These are phyloP conservation scores for Nematolebias whitei DNA, from an alignment of 2,113 vertebrate species.

Conservation along the genomic window DNA sequence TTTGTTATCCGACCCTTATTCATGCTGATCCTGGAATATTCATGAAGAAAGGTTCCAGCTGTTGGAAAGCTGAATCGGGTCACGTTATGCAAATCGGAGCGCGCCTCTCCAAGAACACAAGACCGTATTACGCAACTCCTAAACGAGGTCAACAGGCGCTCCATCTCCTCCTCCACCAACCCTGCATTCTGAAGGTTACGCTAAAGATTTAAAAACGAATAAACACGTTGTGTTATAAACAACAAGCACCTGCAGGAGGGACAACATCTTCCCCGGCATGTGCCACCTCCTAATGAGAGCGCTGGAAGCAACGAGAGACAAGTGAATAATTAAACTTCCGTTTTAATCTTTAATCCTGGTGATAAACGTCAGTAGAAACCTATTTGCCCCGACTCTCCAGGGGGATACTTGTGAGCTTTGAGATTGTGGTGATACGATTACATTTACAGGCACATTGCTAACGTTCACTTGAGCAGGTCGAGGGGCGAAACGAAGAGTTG, in stretches of 20 bases:
- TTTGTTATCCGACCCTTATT: no score
- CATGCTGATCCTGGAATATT: no score
- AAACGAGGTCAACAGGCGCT: slow-evolving; percentile 59
- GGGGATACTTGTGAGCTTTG: slow-evolving; percentile 59
- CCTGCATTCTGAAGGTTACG: not conserved
- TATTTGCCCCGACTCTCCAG: slow-evolving; percentile 55
- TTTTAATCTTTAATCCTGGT: slow-evolving; percentile 70
- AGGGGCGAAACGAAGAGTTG: no score
- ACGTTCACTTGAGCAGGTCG: no score
- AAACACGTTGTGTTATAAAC: slow-evolving; percentile 21
- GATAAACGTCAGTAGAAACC: slow-evolving; percentile 70
- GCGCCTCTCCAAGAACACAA: no score
- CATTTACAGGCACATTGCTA: slow-evolving; percentile 23
- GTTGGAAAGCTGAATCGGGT: slow-evolving; percentile 46
- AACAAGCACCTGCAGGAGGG: slow-evolving; percentile 41
- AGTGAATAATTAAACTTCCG: slow-evolving; percentile 73
- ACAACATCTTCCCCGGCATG: slow-evolving; percentile 1
- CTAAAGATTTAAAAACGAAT: slow-evolving; percentile 34
- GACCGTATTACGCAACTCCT: slow-evolving; percentile 31
- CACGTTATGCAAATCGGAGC: no score
- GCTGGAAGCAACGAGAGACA: slow-evolving; percentile 12
- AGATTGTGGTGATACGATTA: slow-evolving; percentile 37
- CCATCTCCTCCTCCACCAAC: no score
- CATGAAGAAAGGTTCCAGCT: no score
- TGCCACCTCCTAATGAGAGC: slow-evolving; percentile 14